Percentiles rank a stretch among this genome's conserved stretches.
Conservation (phyloP, 2,888 invertebrate genomes). For the Lasioglossum pauxillum region DNA sequence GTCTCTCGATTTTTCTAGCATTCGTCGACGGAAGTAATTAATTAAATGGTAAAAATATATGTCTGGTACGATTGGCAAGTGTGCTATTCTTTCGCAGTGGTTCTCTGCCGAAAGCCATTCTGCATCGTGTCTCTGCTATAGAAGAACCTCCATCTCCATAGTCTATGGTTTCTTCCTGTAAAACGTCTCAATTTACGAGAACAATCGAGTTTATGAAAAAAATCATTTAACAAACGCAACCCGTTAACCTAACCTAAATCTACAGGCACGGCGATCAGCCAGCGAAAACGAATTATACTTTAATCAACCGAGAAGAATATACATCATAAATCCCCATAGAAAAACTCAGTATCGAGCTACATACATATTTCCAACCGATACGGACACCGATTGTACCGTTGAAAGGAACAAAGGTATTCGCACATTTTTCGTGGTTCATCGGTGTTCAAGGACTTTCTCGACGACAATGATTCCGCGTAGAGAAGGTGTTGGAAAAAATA, state of each 20-base stretch:
- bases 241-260: constrained; percentile 53
- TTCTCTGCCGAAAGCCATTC: background rate
- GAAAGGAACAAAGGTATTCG: constrained; percentile 58
- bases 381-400: constrained; percentile 37
- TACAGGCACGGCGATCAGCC: background rate
- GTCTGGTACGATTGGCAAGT: constrained; percentile 5
- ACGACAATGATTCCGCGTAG: background rate
- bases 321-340: background rate
- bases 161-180: background rate
- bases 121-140: background rate
- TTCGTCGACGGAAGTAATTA: background rate
- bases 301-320: background rate
- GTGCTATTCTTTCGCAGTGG: constrained; percentile 6
- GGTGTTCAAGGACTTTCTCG: constrained; percentile 59
- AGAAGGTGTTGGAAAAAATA: constrained; percentile 26
- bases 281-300: background rate
- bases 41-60: constrained; percentile 14
- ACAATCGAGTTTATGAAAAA: constrained; percentile 6
- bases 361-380: constrained; percentile 35
- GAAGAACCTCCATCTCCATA: background rate
- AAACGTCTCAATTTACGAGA: background rate
- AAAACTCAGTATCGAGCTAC: constrained; percentile 18
- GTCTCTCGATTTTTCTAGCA: background rate
- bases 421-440: constrained; percentile 43
- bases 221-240: constrained; percentile 15